A percentile compares a stretch with the other conserved stretches of the same genome.
These are phyloP conservation scores for Accipiter cooperii DNA, from an alignment of 2,113 vertebrate species.

Conservation along the genomic window DNA sequence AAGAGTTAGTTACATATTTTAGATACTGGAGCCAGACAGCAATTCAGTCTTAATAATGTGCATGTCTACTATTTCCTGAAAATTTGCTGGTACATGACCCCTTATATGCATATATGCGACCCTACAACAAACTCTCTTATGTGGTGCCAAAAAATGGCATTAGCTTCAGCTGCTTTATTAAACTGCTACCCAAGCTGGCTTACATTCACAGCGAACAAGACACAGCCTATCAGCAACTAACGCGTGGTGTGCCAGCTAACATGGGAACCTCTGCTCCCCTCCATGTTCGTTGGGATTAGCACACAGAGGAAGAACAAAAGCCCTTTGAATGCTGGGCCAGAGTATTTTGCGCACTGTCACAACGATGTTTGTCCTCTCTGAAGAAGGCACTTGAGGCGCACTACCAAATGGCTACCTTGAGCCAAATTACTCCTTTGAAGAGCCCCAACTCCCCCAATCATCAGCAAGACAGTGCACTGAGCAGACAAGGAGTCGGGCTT, in stretches of 20 bases:
- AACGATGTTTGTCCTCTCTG: background rate
- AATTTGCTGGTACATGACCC: constrained; percentile 55
- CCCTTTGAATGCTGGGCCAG: background rate
- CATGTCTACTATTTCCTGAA: constrained; percentile 58
- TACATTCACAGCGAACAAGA: background rate
- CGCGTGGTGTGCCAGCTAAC: background rate
- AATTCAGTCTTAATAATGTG: constrained; percentile 42
- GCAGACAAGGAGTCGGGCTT: background rate
- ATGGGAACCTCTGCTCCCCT: background rate
- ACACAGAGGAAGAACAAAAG: background rate
- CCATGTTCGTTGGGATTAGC: rapidly evolving
- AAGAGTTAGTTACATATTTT: constrained; percentile 31
- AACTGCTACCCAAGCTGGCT: background rate
- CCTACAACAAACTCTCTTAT: constrained; percentile 30
- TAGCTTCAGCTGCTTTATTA: constrained; percentile 27
- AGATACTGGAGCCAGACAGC: constrained; percentile 39
- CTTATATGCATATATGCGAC: constrained; percentile 21
- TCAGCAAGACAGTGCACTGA: background rate
- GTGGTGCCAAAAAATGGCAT: constrained; percentile 38
- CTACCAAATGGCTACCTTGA: background rate
- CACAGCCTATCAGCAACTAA: background rate
- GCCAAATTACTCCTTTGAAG: background rate
- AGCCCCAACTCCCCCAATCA: background rate
- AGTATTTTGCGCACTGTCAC: background rate
- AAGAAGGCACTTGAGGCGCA: background rate